phyloP scores from a whole-genome alignment of 2,888 invertebrate genomes.

The Leucophenga montana region DNA sequence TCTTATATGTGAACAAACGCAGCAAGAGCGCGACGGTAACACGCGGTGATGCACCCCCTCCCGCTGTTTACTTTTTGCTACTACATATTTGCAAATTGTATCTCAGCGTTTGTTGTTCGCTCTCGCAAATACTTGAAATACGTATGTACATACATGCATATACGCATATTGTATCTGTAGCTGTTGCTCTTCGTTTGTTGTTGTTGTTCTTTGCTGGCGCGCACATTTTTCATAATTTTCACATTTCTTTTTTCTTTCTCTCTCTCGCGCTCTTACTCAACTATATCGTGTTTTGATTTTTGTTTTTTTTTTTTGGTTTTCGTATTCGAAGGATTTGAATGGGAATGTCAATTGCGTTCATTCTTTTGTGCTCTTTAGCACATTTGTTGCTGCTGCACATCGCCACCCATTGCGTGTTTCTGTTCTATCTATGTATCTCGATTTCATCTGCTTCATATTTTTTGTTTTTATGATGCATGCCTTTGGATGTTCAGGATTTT shows the following conservation, averaged over 20 bases:
- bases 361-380: conserved; percentile 10
- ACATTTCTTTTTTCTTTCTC: neutral
- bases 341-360: neutral
- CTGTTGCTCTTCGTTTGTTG: conserved; percentile 1
- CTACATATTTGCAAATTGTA: neutral
- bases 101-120: neutral
- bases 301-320: neutral
- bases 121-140: neutral
- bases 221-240: conserved; percentile 13
- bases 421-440: neutral
- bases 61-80: too few species aligned
- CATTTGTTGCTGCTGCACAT: neutral
- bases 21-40: too few species aligned
- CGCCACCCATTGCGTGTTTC: conserved; percentile 15
- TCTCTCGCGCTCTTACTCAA: neutral
- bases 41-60: too few species aligned
- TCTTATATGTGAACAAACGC: too few species aligned
- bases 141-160: neutral
- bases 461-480: neutral
- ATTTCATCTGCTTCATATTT: neutral
- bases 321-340: neutral
- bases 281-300: conserved; percentile 18
- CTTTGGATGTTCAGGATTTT: conserved; percentile 14
- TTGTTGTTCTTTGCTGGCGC: neutral
- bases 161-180: neutral